Base-by-base conservation (phyloP, 1,140 invertebrate species). In the Diachasma alloeum region DNA sequence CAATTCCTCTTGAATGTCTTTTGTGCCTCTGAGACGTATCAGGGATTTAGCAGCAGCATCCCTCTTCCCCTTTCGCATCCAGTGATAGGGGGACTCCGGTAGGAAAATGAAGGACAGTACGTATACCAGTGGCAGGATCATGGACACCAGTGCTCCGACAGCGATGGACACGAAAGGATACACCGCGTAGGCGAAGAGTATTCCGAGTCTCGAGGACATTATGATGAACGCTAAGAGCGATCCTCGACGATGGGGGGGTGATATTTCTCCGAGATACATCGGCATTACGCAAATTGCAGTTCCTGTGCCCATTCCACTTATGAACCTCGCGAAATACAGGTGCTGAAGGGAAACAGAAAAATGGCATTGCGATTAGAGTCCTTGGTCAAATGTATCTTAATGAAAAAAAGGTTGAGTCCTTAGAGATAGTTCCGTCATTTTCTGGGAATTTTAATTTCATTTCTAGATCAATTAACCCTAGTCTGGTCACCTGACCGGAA, bases 51-150 rank as follows among this genome's bases (percentile, higher is more conserved):
- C 87, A 0, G 94, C 94, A 74, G 92, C 88, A 15, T 91, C 87
- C 10, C 87, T 85, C 22, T 89, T 83, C 1, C 91, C 90, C 22
- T 90, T 89, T 70, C 91, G 91, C 0, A 93, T 86, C 53, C 91
- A 90, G 80, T 92, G 94, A 77, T 95, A 92, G 0, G 95, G 95
- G 9, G 94, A 94, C 86, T 96, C 95, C 0, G 94, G 94, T 85
- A 95, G 90, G 75, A 91, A 92, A 31, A 91, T 88, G 81, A 93
- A 92, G 4, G 89, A 89, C 1, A 93, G 74, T 0, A 92, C 85
- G 72, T 93, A 92, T 1, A 93, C 77, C 0, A 92, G 85, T 0
- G 93, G 89, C 48, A 91, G 81, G 0, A 86, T 78, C 44, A 91
- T 86, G 37, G 91, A 91, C 46, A 92, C 88, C 44, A 91, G 86